Percentiles rank a stretch among this genome's conserved stretches.
Evolutionary conservation across 2,888 invertebrate genomes (phyloP).

Genomic region (Rhingia rostrata): DNA sequence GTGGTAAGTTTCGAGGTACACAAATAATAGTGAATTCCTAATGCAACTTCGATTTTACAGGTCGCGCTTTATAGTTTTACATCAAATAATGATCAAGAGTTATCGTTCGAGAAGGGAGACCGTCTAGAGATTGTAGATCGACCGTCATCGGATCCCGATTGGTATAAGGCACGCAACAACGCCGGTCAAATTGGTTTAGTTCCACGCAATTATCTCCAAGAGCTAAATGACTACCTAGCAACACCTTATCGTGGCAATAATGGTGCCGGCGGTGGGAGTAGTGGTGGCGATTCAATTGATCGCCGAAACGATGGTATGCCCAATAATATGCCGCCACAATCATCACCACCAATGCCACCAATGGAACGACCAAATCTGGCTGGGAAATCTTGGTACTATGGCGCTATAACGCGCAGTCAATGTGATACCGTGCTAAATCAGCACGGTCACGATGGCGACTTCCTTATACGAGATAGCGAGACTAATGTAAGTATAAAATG

Average conservation of each 20-base stretch:
- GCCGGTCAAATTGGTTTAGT: slow-evolving; percentile 97
- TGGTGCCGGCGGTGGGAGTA: slow-evolving; percentile 83
- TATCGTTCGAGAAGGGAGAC: slow-evolving; percentile 98
- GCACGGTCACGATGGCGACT: slow-evolving; percentile 98
- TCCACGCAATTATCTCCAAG: slow-evolving; percentile 96
- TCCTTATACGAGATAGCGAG: slow-evolving; percentile 99
- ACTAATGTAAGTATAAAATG: slow-evolving; percentile 92
- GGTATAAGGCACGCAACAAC: slow-evolving; percentile 96
- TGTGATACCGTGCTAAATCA: slow-evolving; percentile 98
- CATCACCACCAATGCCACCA: slow-evolving; percentile 79
- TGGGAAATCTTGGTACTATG: slow-evolving; percentile 98
- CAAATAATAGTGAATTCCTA: not conserved
- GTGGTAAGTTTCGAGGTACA: slow-evolving; percentile 85
- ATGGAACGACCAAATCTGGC: slow-evolving; percentile 88
- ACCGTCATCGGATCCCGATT: slow-evolving; percentile 98
- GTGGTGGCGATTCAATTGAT: slow-evolving; percentile 84
- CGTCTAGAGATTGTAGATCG: slow-evolving; percentile 97
- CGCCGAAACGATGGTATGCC: slow-evolving; percentile 83
- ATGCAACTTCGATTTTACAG: slow-evolving; percentile 78
- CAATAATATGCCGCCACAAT: slow-evolving; percentile 78
- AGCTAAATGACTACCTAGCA: slow-evolving; percentile 93
- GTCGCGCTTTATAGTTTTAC: slow-evolving; percentile 96
- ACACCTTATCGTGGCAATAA: slow-evolving; percentile 88
- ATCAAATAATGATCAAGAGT: slow-evolving; percentile 96
- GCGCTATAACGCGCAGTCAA: slow-evolving; percentile 96